Evolutionary conservation across 2,113 vertebrate species (phyloP), one percentile per base, ranked within the genome.

Genomic region (Verasper variegatus): DNA sequence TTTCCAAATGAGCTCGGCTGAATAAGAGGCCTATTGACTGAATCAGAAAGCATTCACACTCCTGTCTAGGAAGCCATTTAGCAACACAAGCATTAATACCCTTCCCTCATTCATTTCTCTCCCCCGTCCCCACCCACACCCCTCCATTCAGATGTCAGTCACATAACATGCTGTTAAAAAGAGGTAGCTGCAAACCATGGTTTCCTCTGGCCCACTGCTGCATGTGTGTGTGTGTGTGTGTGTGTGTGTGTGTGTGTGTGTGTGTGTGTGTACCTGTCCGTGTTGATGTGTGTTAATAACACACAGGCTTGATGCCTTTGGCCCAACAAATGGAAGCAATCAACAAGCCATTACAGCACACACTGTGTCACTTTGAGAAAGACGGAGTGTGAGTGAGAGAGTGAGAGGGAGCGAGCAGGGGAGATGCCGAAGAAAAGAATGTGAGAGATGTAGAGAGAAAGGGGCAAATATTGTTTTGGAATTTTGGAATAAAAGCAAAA

Each of bases 301-400:
- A 76, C 61, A 78, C 71, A 68, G 61, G 62, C 69, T 57, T 60
- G 76, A 72, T 59, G 71, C 68, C 78, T 86, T 81, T 77, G 9
- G 68, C 75, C 71, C 51, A 76, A 81, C 68, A 90, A 91, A 89
- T 87, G 78, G 85, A 80, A 75, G 85, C 85, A 89, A 90, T 90
- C 85, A 89, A 78, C 81, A 88, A 81, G 82, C 86, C 63, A 87
- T 81, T 90, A 87, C 67, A 68, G 80, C 71, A 54, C 69, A 54
- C 68, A 83, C 47, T 59, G 70, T 71, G 66, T 55, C 70, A 78
- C 59, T 77, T 68, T 70, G 58, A 70, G 77, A 67, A 59, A 58
- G 71, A 68, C 35, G 5, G 24, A 37, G 56, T 58, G 69, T 52
- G 68, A 69, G 71, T 7, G 64, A 71, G 54, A 49, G 62, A 42